phyloP scores from a whole-genome alignment of 2,797 vertebrate species.

The Forpus xanthops region DNA sequence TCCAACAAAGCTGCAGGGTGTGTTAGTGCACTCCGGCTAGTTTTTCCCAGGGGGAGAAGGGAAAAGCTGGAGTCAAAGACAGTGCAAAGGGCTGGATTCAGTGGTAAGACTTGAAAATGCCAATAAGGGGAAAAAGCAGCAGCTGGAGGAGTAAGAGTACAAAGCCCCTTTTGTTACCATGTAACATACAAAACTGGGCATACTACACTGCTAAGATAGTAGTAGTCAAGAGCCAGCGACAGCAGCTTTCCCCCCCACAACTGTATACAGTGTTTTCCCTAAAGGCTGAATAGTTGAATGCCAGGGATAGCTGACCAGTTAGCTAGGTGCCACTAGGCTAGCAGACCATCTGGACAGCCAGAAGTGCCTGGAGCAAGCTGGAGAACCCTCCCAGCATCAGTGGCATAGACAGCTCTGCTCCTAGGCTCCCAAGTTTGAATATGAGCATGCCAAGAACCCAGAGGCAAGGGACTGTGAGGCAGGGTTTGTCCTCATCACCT shows the following conservation, averaged over 20 bases:
- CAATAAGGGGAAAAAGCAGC: background rate
- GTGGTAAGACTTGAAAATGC: background rate
- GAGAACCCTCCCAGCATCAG: background rate
- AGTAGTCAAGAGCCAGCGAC: background rate
- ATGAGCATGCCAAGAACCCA: background rate
- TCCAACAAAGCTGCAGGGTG: conserved; percentile 1
- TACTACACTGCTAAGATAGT: background rate
- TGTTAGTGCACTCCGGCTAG: background rate
- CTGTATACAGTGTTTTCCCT: background rate
- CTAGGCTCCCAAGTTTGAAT: background rate
- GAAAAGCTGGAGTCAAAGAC: conserved; percentile 45
- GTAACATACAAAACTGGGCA: background rate
- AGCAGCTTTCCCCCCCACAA: background rate
- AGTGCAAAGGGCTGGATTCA: conserved; percentile 31
- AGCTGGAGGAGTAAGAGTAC: background rate
- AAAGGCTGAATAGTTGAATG: background rate
- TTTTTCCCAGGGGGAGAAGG: background rate
- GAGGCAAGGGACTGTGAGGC: background rate
- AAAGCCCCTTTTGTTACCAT: background rate
- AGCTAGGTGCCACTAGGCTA: background rate
- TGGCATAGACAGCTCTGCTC: background rate
- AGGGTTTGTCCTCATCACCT: background rate
- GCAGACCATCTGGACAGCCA: background rate
- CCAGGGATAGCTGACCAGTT: background rate
- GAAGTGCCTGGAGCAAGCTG: background rate